A percentile compares a stretch with the other conserved stretches of the same genome.
These are phyloP conservation scores for Hycleus phaleratus DNA, from an alignment of 1,140 invertebrate species.

Conservation along the genomic window DNA sequence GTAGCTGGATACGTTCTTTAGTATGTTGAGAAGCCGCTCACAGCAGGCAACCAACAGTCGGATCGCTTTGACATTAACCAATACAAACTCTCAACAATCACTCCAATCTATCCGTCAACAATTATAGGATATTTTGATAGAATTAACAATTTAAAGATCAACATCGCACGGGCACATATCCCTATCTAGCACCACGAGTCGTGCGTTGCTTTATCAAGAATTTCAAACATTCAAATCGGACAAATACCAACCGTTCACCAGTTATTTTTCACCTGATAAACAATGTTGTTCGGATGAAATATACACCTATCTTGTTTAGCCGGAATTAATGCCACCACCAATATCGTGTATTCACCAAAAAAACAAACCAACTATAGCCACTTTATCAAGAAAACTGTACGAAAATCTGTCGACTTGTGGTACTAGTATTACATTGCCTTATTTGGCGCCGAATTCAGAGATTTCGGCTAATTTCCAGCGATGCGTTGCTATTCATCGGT, in stretches of 20 bases:
- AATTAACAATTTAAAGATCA: too few species aligned
- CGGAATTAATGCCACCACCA: constrained; percentile 16
- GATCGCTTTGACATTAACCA: constrained; percentile 8
- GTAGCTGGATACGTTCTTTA: constrained; percentile 6
- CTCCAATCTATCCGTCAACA: not conserved
- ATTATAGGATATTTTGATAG: too few species aligned
- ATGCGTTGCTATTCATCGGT: constrained; percentile 6
- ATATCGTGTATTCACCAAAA: too few species aligned
- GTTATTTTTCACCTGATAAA: too few species aligned
- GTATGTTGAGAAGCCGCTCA: constrained; percentile 6
- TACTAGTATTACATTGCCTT: constrained; percentile 2
- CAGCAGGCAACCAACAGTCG: constrained; percentile 6
- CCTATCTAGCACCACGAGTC: too few species aligned
- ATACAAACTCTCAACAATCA: constrained; percentile 6
- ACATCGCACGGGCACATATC: too few species aligned
- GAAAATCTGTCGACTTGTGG: constrained; percentile 8
- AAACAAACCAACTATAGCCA: constrained; percentile 14
- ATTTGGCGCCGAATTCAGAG: constrained; percentile 9
- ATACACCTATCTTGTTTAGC: constrained; percentile 9
- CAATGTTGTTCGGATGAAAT: constrained; percentile 14
- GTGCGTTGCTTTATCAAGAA: too few species aligned
- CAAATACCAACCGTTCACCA: too few species aligned
- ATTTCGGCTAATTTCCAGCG: constrained; percentile 5
- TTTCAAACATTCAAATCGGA: too few species aligned
- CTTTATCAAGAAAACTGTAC: constrained; percentile 14